phyloP scores from a whole-genome alignment of 2,888 invertebrate species.

The Agonum fuliginosum region DNA sequence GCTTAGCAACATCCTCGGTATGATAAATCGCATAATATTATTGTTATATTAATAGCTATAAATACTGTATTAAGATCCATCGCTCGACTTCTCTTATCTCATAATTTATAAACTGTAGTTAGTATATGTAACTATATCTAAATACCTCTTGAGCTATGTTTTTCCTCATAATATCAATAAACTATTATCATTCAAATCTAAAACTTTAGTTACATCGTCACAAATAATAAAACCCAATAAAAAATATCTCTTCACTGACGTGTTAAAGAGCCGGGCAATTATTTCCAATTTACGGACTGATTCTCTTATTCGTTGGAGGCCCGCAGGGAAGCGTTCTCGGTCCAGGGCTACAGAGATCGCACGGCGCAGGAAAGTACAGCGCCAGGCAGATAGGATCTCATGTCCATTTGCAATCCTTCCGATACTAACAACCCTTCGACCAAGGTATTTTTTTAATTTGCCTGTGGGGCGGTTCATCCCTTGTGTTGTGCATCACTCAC shows the following conservation, averaged over 20 bases:
- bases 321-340: neutral
- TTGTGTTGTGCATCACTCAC: constrained; percentile 46
- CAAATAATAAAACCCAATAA: neutral
- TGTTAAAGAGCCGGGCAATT: constrained; percentile 45
- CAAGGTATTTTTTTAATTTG: constrained; percentile 53
- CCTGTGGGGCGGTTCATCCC: constrained; percentile 46
- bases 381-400: constrained; percentile 16
- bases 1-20: too few species aligned
- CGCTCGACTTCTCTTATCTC: too few species aligned
- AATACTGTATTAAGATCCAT: too few species aligned
- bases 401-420: constrained; percentile 47
- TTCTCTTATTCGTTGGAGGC: neutral
- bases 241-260: neutral
- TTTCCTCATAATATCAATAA: too few species aligned
- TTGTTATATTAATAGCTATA: too few species aligned
- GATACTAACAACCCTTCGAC: constrained; percentile 44
- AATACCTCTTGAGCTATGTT: too few species aligned
- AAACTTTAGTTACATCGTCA: neutral
- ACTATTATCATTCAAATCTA: too few species aligned
- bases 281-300: constrained; percentile 47
- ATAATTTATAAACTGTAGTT: too few species aligned
- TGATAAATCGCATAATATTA: too few species aligned
- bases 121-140: too few species aligned
- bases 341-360: constrained; percentile 10
- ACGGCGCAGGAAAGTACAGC: neutral